phyloP scores from a whole-genome alignment of 2,113 vertebrate species.

The Monopterus albus region DNA sequence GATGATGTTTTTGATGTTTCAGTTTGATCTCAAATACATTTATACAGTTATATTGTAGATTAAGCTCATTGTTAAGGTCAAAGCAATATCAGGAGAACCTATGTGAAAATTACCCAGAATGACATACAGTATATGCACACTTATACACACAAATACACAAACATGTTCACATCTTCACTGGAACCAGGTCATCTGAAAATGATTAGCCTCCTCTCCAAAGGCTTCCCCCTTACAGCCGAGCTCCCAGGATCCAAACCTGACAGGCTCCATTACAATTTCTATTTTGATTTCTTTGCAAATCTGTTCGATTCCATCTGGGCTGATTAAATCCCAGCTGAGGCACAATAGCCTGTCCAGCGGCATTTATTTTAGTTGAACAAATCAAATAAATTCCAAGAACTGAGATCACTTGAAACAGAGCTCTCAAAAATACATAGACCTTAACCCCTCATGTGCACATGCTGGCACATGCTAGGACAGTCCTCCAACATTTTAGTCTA shows the following conservation, averaged over 20 bases:
- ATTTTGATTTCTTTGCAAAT: constrained; percentile 73
- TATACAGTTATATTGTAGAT: constrained; percentile 51
- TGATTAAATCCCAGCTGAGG: constrained; percentile 70
- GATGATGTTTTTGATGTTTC: constrained; percentile 10
- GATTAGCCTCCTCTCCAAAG: constrained; percentile 72
- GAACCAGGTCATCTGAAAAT: constrained; percentile 83
- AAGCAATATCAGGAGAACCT: constrained; percentile 31
- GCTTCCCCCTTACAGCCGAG: constrained; percentile 47
- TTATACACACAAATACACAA: constrained; percentile 20
- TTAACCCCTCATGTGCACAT: constrained; percentile 42
- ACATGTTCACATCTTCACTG: constrained; percentile 66
- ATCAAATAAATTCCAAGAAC: constrained; percentile 66
- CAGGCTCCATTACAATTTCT: constrained; percentile 72
- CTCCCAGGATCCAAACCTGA: constrained; percentile 66
- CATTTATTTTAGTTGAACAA: constrained; percentile 73
- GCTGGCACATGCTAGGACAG: constrained; percentile 50
- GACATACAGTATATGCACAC: constrained; percentile 42
- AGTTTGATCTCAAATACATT: constrained; percentile 49
- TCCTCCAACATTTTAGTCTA: constrained; percentile 37
- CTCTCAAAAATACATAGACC: constrained; percentile 52
- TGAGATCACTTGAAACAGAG: constrained; percentile 71
- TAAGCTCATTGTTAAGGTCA: constrained; percentile 55
- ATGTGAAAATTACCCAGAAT: constrained; percentile 9
- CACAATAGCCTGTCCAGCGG: constrained; percentile 47
- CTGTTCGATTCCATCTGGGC: constrained; percentile 66